Conservation (phyloP, 1,140 invertebrate genomes). For the Ceratosolen fusciceps region DNA sequence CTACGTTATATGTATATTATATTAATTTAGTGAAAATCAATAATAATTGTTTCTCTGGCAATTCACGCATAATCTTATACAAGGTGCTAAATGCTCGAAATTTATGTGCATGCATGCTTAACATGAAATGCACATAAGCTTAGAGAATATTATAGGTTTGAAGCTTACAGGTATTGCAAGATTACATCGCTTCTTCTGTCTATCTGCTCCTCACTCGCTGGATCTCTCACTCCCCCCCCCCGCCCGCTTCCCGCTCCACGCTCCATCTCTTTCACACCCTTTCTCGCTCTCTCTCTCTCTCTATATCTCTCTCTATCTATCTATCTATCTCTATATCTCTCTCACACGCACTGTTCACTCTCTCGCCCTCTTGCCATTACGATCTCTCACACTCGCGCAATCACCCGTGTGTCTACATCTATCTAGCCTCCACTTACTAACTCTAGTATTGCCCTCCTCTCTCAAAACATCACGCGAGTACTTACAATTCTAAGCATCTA, state of each 20-base stretch:
- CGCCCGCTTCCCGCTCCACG: no score
- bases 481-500: slow-evolving; percentile 47
- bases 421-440: not conserved
- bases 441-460: not conserved
- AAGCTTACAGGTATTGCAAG: slow-evolving; percentile 33
- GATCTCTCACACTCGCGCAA: not conserved
- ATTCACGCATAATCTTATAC: not conserved
- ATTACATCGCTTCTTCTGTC: not conserved
- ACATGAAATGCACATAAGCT: slow-evolving; percentile 21
- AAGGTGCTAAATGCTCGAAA: slow-evolving; percentile 28
- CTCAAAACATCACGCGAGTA: slow-evolving; percentile 4
- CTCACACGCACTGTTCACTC: not conserved
- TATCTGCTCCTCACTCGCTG: no score
- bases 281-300: not conserved
- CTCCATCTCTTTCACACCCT: not conserved
- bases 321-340: not conserved
- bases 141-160: slow-evolving; percentile 17
- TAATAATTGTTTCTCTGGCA: slow-evolving; percentile 24
- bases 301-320: not conserved
- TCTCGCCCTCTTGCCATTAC: not conserved
- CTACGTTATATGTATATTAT: no score
- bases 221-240: no score
- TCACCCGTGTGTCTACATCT: not conserved
- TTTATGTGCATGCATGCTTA: not conserved
- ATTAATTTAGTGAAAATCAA: slow-evolving; percentile 18